phyloP scores from a whole-genome alignment of 1,140 invertebrate genomes.

The Cherax quadricarinatus region DNA sequence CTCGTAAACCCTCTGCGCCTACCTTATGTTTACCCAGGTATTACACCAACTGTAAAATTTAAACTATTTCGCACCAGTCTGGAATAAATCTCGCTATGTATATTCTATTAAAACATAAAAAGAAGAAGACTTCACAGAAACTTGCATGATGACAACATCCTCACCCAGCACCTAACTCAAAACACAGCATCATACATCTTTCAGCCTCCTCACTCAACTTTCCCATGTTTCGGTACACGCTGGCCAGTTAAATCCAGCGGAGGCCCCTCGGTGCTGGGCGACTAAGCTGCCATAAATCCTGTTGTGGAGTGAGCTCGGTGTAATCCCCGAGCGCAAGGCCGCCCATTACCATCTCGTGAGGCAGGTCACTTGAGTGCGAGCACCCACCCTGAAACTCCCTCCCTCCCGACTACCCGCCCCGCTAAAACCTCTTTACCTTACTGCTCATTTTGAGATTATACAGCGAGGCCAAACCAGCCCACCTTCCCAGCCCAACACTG shows the following conservation, averaged over 20 bases:
- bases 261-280: conserved; percentile 9
- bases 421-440: background rate
- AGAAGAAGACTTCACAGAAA: too few relatives aligned
- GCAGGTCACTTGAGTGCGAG: background rate
- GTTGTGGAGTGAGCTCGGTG: background rate
- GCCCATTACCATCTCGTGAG: conserved; percentile 7
- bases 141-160: too few relatives aligned
- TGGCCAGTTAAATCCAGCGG: conserved; percentile 17
- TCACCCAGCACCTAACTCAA: too few relatives aligned
- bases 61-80: too few relatives aligned
- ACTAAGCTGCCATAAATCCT: conserved; percentile 42
- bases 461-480: background rate
- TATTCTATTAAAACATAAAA: too few relatives aligned
- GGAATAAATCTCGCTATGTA: too few relatives aligned
- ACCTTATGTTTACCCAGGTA: too few relatives aligned
- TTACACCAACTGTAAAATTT: too few relatives aligned
- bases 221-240: conserved; percentile 38
- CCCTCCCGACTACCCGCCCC: background rate
- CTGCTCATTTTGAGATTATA: background rate
- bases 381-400: background rate
- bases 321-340: background rate
- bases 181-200: too few relatives aligned
- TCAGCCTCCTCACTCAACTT: background rate
- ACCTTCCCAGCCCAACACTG: background rate
- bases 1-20: too few relatives aligned